Base-by-base conservation (phyloP, 1,140 invertebrate genomes). In the Mactra quadrangularis region DNA sequence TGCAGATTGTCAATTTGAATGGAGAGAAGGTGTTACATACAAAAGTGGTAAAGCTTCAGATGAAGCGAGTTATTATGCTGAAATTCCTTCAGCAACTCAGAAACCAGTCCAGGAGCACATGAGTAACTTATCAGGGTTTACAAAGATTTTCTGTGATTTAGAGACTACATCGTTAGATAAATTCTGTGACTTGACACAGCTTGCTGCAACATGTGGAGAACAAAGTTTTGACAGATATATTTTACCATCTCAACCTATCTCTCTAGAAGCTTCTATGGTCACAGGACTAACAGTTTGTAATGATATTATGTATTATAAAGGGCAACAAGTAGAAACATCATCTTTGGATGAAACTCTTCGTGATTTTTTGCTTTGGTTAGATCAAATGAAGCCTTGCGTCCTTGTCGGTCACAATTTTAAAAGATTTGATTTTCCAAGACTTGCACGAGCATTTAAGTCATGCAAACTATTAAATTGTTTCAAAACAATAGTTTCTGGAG, bases 361-460 rank as follows among this genome's bases (percentile, higher is more conserved):
- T 27, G 11, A 3, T 0, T 71, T 55, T 19, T 9, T 71, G 11
- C 22, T 6, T 1, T 66, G 62, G 62, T 22, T 66, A 1, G 25
- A 50, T 45, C 4, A 15, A 38, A 15, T 35, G 15, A 45, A 66
- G 25, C 62, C 62, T 13, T 66, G 62, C 25, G 17, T 66, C 13
- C 25, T 66, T 22, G 22, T 66, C 19, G 62, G 62, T 31, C 62
- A 66, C 38, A 66, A 66, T 22, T 66, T 66, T 6, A 66, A 25
- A n/a, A 22, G 1, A 13, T 66, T 66, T 50, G 62, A 66, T 17
- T 66, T 19, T 22, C 62, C 62, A 22, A 41, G 62, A 45, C n/a
- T 66, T n/a, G 38, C 13, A 2, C 3, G 6, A 35, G 62, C 62
- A 19, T 66, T 45, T 47, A 25, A 1, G 1, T 41, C 13, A 17